Evolutionary conservation across 1,140 invertebrate species (phyloP), one percentile per base, ranked within the genome.

Genomic region (Leptopilina boulardi): DNA sequence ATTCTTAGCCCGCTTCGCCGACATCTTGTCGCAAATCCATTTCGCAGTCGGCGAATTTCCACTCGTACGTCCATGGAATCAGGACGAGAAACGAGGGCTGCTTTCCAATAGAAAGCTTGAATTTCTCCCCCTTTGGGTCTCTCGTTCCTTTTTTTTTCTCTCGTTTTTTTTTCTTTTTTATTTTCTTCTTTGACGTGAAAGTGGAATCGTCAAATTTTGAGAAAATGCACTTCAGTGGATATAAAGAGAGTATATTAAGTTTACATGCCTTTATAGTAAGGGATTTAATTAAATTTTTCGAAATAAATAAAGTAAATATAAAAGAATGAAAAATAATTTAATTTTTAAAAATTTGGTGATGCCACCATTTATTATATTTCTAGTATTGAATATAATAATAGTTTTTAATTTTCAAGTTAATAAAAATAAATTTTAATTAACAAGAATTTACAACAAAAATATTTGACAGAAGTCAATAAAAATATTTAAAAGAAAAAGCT

Each of bases 11-110:
- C 82, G 83, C 73, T 74, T 70, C 79, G 80, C 71, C 84, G 85
- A 88, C 87, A 87, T 85, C 86, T 89, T 88, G 87, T 89, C 85
- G 86, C 86, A 89, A 89, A 89, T 89, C 87, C 87, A 89, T 88
- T 88, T 87, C 83, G 86, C 84, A 84, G 82, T 82, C 82, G 80
- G 77, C 81, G 82, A 85, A 87, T 87, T 88, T 84, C 82, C 70
- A 84, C 80, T 66, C 23, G 59, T 66, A 66, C 59, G 59, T 66
- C 59, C 59, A 66, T 66, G 59, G 59, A 66, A 66, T 66, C 59
- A 23, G 59, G 59, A 66, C 59, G 74, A 71, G 56, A 74, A 71
- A 73, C 38, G 18, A 71, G 51, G 54, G 26, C 59, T 66, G 59
- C 59, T 30, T 66, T 66, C 59, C 59, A 66, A 66, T 66, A 30